Conservation (phyloP, 2,888 invertebrate genomes). For the Boloria euphrosyne region DNA sequence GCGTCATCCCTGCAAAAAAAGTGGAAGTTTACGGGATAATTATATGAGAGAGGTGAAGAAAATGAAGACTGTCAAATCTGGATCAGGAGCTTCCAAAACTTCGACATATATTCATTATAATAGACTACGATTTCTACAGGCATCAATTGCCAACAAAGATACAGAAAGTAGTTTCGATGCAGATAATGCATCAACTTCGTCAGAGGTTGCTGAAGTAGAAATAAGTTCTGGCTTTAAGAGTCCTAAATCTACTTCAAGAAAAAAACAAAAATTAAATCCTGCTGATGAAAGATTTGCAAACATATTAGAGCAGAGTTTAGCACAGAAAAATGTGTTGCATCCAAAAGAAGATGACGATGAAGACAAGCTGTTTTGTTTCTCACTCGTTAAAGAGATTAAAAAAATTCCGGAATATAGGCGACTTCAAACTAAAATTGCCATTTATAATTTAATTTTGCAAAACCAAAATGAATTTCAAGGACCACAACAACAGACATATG, state of each 20-base stretch:
- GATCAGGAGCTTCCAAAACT: conserved; percentile 42
- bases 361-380: conserved; percentile 42
- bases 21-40: conserved; percentile 41
- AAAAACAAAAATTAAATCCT: conserved; percentile 41
- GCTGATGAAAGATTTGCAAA: conserved; percentile 43
- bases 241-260: conserved; percentile 37
- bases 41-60: conserved; percentile 42
- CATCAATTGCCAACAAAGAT: conserved; percentile 36
- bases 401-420: conserved; percentile 40
- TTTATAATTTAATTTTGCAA: conserved; percentile 41
- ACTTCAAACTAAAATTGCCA: conserved; percentile 40
- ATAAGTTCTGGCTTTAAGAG: conserved; percentile 35
- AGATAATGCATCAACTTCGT: conserved; percentile 38
- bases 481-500: conserved; percentile 38
- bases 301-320: conserved; percentile 41
- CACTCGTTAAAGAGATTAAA: conserved; percentile 39
- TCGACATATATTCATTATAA: conserved; percentile 40
- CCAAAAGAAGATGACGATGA: conserved; percentile 41
- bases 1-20: conserved; percentile 40
- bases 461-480: conserved; percentile 18
- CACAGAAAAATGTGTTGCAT: conserved; percentile 39
- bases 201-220: conserved; percentile 39
- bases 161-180: conserved; percentile 37
- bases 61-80: conserved; percentile 38
- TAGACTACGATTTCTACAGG: conserved; percentile 40